Evolutionary conservation across 2,888 invertebrate genomes (phyloP).

Genomic region (Malacosoma neustria): DNA sequence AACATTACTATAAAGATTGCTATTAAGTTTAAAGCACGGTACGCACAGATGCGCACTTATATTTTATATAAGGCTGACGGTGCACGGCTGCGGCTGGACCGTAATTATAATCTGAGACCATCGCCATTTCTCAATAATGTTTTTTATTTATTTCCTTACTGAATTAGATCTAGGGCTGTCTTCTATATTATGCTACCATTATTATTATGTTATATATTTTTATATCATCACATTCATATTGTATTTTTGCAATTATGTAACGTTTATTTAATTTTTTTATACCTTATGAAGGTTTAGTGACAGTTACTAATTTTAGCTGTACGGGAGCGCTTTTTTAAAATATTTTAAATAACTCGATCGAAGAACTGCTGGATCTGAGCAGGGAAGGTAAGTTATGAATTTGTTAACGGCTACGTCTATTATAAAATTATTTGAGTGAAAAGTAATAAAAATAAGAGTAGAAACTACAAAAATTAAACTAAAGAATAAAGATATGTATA

Average conservation of each 20-base stretch:
- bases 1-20: slow-evolving; percentile 68
- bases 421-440: no score
- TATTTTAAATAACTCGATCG: no score
- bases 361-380: no score
- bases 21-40: slow-evolving; percentile 63
- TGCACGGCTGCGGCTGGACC: slow-evolving; percentile 39
- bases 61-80: slow-evolving; percentile 59
- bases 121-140: slow-evolving; percentile 42
- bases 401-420: no score
- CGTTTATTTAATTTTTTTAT: background rate
- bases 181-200: no score
- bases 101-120: slow-evolving; percentile 60
- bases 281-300: slow-evolving; percentile 1
- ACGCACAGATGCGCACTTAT: slow-evolving; percentile 21
- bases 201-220: no score
- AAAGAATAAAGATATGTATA: no score
- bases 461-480: no score
- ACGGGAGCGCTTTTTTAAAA: no score
- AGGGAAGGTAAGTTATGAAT: no score
- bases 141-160: slow-evolving; percentile 22
- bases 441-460: no score
- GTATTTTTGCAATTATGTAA: slow-evolving; percentile 6
- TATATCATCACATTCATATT: no score
- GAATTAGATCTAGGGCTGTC: background rate
- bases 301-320: slow-evolving; percentile 8